Percentiles rank a stretch among this genome's conserved stretches.
Evolutionary conservation across 2,113 vertebrate genomes (phyloP).

Genomic region (Caracal caracal): DNA sequence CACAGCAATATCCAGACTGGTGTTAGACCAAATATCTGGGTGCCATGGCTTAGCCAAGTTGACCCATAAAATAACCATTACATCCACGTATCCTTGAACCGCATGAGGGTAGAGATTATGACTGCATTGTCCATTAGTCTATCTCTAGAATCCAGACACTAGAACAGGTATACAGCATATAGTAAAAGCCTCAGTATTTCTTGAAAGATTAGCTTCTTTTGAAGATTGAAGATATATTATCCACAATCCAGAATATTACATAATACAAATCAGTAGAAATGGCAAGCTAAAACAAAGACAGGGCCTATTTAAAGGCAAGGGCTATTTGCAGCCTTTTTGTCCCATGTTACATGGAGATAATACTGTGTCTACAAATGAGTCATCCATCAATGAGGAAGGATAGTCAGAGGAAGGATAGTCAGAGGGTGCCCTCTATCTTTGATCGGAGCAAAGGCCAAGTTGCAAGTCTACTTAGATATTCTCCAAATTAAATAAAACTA

Average conservation of each 20-base stretch:
- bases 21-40: neutral
- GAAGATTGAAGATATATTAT: neutral
- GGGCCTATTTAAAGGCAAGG: neutral
- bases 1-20: neutral
- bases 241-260: neutral
- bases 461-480: neutral
- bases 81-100: neutral
- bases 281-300: neutral
- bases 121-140: neutral
- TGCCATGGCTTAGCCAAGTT: neutral
- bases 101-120: neutral
- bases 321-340: neutral
- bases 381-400: neutral
- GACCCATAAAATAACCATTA: neutral
- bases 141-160: neutral
- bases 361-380: neutral
- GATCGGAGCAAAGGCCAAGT: neutral
- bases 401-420: neutral
- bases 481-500: neutral
- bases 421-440: neutral
- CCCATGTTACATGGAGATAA: neutral
- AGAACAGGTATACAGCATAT: neutral
- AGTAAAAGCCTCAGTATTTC: neutral
- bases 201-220: neutral
- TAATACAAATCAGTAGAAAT: neutral